Base-by-base conservation (phyloP, 2,113 vertebrate genomes). In the Capricornis sumatraensis region DNA sequence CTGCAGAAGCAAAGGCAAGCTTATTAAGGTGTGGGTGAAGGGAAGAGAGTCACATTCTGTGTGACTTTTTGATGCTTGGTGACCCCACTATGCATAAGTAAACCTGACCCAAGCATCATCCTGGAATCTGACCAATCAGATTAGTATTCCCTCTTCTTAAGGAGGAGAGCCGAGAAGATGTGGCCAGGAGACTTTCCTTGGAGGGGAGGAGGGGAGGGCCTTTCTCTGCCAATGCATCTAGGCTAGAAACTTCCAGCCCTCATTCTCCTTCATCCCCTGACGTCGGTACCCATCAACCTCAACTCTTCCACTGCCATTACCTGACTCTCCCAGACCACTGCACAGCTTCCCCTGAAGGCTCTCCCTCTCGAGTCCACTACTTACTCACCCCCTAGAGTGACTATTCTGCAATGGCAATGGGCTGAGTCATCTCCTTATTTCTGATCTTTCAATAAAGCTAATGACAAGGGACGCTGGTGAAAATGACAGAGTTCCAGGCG, bases 41-140 rank as follows among this genome's bases (percentile, higher is more conserved):
- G 84, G 87, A 81, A 78, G 57, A 74, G 28, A n/a, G 43, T 76
- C 85, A 71, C 93, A 85, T 94, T 95, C 94, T 78, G 58, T 40
- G 19, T 71, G 95, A 79, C 89, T 88, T 78, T 78, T 81, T 57
- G 93, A 91, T 45, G 89, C 53, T 91, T 79, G 53, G 43, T 94
- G 94, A 98, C 97, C 93, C 93, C 12, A 15, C 94, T 14, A 27
- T 7, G 47, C 55, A 30, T 43, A 81, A 87, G 93, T 91, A 82
- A 96, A 94, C 84, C 55, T 91, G 93, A 95, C 92, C 93, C 88
- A 95, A 83, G 85, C 3, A 6, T n/a, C 1, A 0, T 33, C 76
- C 53, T 97, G 97, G 89, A 96, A 86, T 62, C 28, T 13, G 43
- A 89, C 97, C 98, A 58, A 93, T 97, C 95, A 97, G 96, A 97